Percentiles rank a stretch among this genome's conserved stretches.
Conservation (phyloP, 2,888 invertebrate species). For the Taenaris catops region DNA sequence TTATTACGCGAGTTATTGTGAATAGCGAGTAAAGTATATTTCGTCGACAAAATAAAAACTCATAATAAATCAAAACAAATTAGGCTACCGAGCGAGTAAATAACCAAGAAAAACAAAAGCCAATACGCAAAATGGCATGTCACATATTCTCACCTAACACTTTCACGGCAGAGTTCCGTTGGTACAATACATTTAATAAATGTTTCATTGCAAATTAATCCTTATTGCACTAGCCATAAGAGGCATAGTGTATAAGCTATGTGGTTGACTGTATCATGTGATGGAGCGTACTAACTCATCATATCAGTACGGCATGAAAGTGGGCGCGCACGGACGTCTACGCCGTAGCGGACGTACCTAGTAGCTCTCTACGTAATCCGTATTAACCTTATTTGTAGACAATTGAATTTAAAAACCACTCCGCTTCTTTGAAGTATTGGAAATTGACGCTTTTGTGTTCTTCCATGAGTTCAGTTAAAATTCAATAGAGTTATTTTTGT, state of each 20-base stretch:
- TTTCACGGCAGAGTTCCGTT: constrained; percentile 15
- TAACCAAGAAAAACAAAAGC: constrained; percentile 16
- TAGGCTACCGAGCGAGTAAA: constrained; percentile 5
- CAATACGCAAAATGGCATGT: constrained; percentile 16
- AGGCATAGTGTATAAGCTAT: not conserved
- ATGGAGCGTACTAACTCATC: constrained; percentile 19
- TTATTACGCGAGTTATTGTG: no score
- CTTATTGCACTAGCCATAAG: constrained; percentile 9
- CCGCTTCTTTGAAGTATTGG: constrained; percentile 5
- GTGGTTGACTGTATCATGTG: constrained; percentile 9
- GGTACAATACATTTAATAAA: constrained; percentile 1
- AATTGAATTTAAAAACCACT: constrained; percentile 15
- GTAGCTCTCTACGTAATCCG: constrained; percentile 14
- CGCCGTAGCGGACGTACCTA: constrained; percentile 32
- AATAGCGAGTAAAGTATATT: no score
- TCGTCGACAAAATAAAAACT: no score
- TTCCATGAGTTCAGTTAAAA: constrained; percentile 4
- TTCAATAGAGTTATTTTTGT: not conserved
- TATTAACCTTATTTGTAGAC: constrained; percentile 13
- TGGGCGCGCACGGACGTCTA: constrained; percentile 47
- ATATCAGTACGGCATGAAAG: constrained; percentile 45
- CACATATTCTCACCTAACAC: constrained; percentile 18
- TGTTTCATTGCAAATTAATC: constrained; percentile 1
- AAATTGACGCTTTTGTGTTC: constrained; percentile 11
- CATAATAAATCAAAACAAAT: no score